These are phyloP conservation scores for Nebria salina DNA, from an alignment of 2,888 invertebrate species.

Conservation along the genomic window DNA sequence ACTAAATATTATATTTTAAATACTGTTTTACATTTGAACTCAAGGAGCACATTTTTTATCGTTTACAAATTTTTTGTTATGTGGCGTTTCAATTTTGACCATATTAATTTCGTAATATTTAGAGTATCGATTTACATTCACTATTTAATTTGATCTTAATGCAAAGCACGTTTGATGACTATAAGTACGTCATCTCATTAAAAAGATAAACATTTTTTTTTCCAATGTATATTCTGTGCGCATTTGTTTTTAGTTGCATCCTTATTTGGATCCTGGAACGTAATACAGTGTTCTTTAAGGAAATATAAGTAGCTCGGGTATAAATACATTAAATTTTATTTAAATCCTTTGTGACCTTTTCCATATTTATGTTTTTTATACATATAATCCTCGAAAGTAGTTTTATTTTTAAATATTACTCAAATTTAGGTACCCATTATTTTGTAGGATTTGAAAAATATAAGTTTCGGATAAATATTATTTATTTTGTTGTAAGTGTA, in stretches of 20 bases:
- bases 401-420: too few species aligned
- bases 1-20: too few species aligned
- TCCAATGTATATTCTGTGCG: neutral
- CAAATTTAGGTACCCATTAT: too few species aligned
- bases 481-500: too few species aligned
- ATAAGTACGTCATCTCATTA: slow-evolving; percentile 11
- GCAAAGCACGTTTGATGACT: neutral
- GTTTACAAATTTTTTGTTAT: too few species aligned
- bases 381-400: neutral
- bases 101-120: neutral
- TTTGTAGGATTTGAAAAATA: too few species aligned
- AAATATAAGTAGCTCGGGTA: neutral
- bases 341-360: slow-evolving; percentile 12
- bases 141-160: neutral
- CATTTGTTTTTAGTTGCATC: slow-evolving; percentile 6
- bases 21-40: too few species aligned
- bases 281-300: slow-evolving; percentile 9
- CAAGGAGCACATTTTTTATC: too few species aligned
- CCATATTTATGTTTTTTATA: neutral
- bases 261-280: slow-evolving; percentile 15
- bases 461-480: too few species aligned
- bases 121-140: neutral
- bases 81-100: neutral
- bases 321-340: slow-evolving; percentile 12
- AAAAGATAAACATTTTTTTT: slow-evolving; percentile 7